Evolutionary conservation across 2,113 vertebrate species (phyloP).

Genomic region (Nestor notabilis): DNA sequence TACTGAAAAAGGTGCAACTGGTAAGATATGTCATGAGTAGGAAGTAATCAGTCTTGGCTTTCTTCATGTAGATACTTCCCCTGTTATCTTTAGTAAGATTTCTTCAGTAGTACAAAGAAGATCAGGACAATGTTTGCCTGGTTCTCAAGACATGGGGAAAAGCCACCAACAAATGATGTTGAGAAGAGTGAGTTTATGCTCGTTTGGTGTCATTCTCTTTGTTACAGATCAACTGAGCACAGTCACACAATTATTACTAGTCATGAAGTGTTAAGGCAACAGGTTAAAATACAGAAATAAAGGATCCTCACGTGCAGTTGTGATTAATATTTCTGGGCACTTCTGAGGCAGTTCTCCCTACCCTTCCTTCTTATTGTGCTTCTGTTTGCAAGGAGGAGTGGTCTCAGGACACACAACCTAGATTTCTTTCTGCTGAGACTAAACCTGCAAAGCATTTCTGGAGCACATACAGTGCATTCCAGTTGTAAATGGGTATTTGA

Average conservation of each 20-base stretch:
- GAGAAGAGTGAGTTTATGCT: neutral
- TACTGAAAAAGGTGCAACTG: neutral
- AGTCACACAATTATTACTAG: neutral
- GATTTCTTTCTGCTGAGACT: neutral
- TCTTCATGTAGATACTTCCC: neutral
- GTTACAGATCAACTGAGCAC: neutral
- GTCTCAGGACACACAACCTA: neutral
- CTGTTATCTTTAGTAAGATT: neutral
- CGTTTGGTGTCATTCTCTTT: neutral
- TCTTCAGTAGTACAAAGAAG: neutral
- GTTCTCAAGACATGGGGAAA: neutral
- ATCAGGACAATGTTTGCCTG: neutral
- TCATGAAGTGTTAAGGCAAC: neutral
- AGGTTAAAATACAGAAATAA: neutral
- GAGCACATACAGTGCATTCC: neutral
- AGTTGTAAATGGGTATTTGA: neutral
- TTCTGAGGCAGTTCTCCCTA: neutral
- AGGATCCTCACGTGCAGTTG: neutral
- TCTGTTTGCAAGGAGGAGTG: neutral
- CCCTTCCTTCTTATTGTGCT: neutral
- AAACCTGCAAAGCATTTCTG: neutral
- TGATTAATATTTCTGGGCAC: neutral
- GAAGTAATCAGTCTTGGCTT: neutral
- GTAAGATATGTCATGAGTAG: neutral
- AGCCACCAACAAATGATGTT: neutral